Percentiles rank a stretch among this genome's conserved stretches.
These are phyloP conservation scores for Acrobasis suavella DNA, from an alignment of 2,888 invertebrate genomes.

Conservation along the genomic window DNA sequence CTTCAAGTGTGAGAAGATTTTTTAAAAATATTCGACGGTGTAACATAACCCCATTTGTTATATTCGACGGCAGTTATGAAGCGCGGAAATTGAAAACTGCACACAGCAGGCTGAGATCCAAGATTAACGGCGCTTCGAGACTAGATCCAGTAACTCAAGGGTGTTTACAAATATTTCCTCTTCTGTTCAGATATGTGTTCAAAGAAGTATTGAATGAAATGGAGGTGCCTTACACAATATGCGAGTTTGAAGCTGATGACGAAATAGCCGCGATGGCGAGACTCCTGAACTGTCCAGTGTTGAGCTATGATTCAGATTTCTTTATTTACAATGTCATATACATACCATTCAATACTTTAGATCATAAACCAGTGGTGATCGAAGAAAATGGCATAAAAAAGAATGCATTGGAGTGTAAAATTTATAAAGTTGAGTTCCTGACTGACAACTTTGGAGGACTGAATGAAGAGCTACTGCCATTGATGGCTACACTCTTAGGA, in stretches of 20 bases:
- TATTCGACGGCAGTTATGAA: conserved; percentile 92
- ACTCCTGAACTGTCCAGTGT: conserved; percentile 90
- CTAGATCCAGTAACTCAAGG: conserved; percentile 82
- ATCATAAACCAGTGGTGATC: conserved; percentile 66
- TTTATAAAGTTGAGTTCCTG: conserved; percentile 88
- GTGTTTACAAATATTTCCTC: conserved; percentile 85
- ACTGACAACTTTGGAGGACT: conserved; percentile 85
- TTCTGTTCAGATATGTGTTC: conserved; percentile 89
- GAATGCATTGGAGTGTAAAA: conserved; percentile 84
- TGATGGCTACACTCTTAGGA: conserved; percentile 92
- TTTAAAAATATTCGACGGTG: conserved; percentile 87
- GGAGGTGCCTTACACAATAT: conserved; percentile 85
- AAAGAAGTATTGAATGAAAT: conserved; percentile 85
- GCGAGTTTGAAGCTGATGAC: conserved; percentile 95
- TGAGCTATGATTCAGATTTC: conserved; percentile 97
- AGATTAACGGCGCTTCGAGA: conserved; percentile 81
- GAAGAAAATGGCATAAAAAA: conserved; percentile 51
- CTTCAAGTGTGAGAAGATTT: conserved; percentile 84
- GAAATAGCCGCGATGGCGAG: conserved; percentile 92
- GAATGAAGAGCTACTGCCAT: conserved; percentile 86
- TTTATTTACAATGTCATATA: conserved; percentile 93
- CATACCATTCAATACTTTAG: conserved; percentile 88
- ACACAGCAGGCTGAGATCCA: conserved; percentile 80
- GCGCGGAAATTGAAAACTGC: conserved; percentile 87
- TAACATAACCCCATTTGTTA: conserved; percentile 86